These are phyloP conservation scores for Heterodera schachtii DNA, from an alignment of 1,140 invertebrate genomes.

Conservation along the genomic window DNA sequence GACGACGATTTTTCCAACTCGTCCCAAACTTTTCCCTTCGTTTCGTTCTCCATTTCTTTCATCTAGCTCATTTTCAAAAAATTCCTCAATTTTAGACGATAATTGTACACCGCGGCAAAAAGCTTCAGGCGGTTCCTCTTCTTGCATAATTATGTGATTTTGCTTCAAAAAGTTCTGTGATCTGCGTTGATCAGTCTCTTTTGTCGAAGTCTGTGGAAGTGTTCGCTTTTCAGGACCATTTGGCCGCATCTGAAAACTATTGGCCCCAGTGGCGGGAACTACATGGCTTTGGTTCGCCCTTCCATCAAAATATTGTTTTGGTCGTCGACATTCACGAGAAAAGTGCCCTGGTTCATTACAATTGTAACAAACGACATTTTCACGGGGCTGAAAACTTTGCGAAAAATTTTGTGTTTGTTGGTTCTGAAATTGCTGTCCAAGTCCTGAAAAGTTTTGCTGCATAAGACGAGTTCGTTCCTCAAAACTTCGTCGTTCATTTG, in stretches of 20 bases:
- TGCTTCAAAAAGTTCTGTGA: conserved; percentile 10
- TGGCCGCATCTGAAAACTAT: neutral
- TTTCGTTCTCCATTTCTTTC: neutral
- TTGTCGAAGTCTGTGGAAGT: neutral
- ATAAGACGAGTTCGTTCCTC: no score
- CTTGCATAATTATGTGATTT: neutral
- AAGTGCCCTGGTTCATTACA: neutral
- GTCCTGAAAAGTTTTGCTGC: neutral
- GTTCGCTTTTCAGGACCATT: neutral
- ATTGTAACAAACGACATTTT: neutral
- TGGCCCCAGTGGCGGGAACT: neutral
- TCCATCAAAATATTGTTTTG: neutral
- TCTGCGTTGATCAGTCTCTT: neutral
- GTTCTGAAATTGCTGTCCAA: neutral
- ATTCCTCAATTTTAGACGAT: neutral
- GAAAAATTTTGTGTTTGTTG: neutral
- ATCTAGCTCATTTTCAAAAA: neutral
- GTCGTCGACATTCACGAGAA: neutral
- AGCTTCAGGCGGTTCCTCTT: neutral
- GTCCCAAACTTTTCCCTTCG: neutral
- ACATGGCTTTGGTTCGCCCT: neutral
- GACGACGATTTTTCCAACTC: neutral
- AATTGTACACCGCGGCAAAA: neutral
- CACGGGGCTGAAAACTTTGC: neutral
- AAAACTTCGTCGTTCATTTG: neutral